A percentile compares a stretch with the other conserved stretches of the same genome.
These are phyloP conservation scores for Muschampia staudingeri DNA, from an alignment of 2,888 invertebrate species.

Conservation along the genomic window DNA sequence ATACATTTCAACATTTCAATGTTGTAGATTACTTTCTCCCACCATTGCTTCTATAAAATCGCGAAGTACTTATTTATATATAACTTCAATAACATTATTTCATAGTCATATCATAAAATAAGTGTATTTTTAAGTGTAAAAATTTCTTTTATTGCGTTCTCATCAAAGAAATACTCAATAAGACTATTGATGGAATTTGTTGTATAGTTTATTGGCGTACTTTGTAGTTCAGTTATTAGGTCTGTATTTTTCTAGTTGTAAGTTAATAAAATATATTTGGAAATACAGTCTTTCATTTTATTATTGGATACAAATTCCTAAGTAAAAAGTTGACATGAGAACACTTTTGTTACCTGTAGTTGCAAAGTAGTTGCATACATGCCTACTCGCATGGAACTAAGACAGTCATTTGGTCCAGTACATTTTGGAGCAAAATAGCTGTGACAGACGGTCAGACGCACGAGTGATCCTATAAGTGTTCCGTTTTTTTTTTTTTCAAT, in stretches of 20 bases:
- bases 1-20: not conserved
- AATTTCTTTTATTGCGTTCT: constrained; percentile 47
- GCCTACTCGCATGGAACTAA: no score
- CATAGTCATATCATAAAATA: constrained; percentile 72
- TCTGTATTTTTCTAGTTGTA: constrained; percentile 75
- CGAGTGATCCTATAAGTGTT: no score
- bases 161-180: constrained; percentile 67
- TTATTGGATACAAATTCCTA: not conserved
- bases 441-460: no score
- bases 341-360: no score
- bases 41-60: constrained; percentile 37
- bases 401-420: no score
- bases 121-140: constrained; percentile 71
- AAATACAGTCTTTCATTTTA: constrained; percentile 47
- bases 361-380: no score
- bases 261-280: constrained; percentile 73
- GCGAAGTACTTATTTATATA: constrained; percentile 66
- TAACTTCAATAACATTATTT: constrained; percentile 70
- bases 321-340: no score
- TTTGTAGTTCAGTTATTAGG: constrained; percentile 70
- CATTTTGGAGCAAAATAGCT: no score
- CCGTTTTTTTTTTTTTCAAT: no score
- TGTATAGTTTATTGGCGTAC: constrained; percentile 58
- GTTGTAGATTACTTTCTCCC: constrained; percentile 36
- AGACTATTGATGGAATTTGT: constrained; percentile 55